Evolutionary conservation across 92 coral and sea anemone species (phyloP).

Genomic region (Parazoanthus atlanticus): DNA sequence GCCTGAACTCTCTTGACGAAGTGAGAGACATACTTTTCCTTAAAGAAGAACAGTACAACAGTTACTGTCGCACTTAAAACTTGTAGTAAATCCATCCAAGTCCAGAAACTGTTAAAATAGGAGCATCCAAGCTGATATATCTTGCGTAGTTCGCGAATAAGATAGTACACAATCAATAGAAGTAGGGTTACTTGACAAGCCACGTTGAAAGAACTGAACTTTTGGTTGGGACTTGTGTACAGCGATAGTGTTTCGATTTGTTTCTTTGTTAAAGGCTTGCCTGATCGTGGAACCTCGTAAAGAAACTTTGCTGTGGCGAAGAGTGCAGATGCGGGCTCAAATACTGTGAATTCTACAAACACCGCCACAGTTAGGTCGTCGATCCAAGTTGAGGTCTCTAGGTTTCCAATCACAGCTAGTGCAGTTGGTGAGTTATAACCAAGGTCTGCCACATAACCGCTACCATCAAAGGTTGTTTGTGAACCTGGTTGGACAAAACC

Average conservation of each 20-base stretch:
- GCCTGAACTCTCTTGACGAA: slow-evolving; percentile 76
- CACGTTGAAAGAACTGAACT: slow-evolving; percentile 49
- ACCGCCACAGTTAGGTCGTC: slow-evolving; percentile 75
- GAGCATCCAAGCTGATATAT: slow-evolving; percentile 66
- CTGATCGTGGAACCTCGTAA: slow-evolving; percentile 73
- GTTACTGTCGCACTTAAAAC: slow-evolving; percentile 69
- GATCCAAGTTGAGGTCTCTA: slow-evolving; percentile 77
- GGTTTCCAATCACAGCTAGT: slow-evolving; percentile 64
- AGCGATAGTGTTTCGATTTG: slow-evolving; percentile 74
- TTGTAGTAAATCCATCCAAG: slow-evolving; percentile 90
- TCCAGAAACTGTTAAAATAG: slow-evolving; percentile 88
- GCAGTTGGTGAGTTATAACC: slow-evolving; percentile 90
- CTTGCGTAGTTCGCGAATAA: slow-evolving; percentile 69
- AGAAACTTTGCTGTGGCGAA: slow-evolving; percentile 80
- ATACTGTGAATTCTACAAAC: slow-evolving; percentile 87
- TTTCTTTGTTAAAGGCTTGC: slow-evolving; percentile 55
- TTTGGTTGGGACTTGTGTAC: slow-evolving; percentile 61
- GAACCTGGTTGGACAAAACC: slow-evolving; percentile 1
- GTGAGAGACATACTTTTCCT: slow-evolving; percentile 77
- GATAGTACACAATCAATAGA: slow-evolving; percentile 72
- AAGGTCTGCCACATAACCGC: slow-evolving; percentile 90
- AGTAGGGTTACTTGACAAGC: slow-evolving; percentile 75
- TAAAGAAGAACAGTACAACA: slow-evolving; percentile 77
- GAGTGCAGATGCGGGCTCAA: slow-evolving; percentile 78
- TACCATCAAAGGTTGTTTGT: slow-evolving; percentile 69